phyloP scores from a whole-genome alignment of 1,140 invertebrate species.

The Eciton burchellii region DNA sequence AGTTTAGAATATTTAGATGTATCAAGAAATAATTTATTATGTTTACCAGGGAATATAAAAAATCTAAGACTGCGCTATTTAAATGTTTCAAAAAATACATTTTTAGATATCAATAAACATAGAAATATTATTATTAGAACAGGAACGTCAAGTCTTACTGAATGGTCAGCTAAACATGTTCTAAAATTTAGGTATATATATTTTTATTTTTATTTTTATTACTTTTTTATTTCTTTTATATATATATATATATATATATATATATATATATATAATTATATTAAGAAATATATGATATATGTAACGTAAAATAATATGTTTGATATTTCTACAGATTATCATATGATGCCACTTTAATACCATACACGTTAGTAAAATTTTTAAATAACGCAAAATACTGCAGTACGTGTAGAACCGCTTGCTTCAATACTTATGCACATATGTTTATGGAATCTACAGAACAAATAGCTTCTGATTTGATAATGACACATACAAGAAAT shows the following conservation, averaged over 20 bases:
- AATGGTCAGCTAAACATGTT: conserved; percentile 74
- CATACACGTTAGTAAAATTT: conserved; percentile 87
- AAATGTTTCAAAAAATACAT: conserved; percentile 87
- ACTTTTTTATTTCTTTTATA: neutral
- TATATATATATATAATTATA: conserved; percentile 36
- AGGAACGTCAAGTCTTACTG: conserved; percentile 75
- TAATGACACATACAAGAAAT: no score
- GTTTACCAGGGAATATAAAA: conserved; percentile 85
- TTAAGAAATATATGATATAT: conserved; percentile 3
- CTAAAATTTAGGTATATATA: conserved; percentile 84
- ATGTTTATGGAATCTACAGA: no score
- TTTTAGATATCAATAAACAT: conserved; percentile 69
- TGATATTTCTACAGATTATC: conserved; percentile 80
- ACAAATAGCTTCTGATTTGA: no score
- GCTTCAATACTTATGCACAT: conserved; percentile 84
- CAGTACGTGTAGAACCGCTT: conserved; percentile 87
- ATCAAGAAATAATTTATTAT: conserved; percentile 86
- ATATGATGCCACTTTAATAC: conserved; percentile 87
- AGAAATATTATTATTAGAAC: conserved; percentile 53
- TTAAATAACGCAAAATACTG: conserved; percentile 88
- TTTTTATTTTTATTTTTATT: conserved; percentile 30
- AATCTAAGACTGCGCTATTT: conserved; percentile 85
- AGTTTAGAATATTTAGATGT: conserved; percentile 84
- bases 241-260: conserved; percentile 21
- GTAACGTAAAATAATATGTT: conserved; percentile 43